Percentiles rank a stretch among this genome's conserved stretches.
These are phyloP conservation scores for Ctenoplectra terminalis DNA, from an alignment of 1,140 invertebrate genomes.

Conservation along the genomic window DNA sequence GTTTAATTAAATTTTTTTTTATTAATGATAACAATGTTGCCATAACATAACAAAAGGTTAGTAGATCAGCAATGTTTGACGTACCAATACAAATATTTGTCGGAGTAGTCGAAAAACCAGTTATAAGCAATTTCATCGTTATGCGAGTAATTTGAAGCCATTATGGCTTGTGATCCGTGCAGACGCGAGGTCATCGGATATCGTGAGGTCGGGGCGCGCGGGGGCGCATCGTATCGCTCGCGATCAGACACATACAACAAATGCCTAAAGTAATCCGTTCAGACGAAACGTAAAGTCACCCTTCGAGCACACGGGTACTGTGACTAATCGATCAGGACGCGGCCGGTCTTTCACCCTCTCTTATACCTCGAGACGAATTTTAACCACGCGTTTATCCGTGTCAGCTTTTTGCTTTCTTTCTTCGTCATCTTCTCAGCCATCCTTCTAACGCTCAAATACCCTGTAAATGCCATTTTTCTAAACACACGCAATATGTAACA, in stretches of 20 bases:
- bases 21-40: neutral
- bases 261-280: slow-evolving; percentile 71
- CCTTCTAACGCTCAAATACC: neutral
- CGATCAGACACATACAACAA: slow-evolving; percentile 35
- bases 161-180: slow-evolving; percentile 39
- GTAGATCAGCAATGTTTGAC: neutral
- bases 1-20: too few species aligned
- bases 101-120: slow-evolving; percentile 28
- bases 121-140: slow-evolving; percentile 51
- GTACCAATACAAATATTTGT: neutral
- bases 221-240: slow-evolving; percentile 59
- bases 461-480: neutral
- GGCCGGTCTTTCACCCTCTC: slow-evolving; percentile 70
- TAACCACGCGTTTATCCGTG: slow-evolving; percentile 38
- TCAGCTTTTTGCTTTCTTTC: neutral
- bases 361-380: slow-evolving; percentile 74
- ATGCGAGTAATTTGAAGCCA: slow-evolving; percentile 54
- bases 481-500: accelerated
- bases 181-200: slow-evolving; percentile 60
- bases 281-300: slow-evolving; percentile 80
- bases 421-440: neutral
- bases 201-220: slow-evolving; percentile 56
- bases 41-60: neutral
- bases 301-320: slow-evolving; percentile 78
- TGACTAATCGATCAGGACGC: slow-evolving; percentile 82